Conservation (phyloP, 2,888 invertebrate species). For the Scaeva pyrastri region DNA sequence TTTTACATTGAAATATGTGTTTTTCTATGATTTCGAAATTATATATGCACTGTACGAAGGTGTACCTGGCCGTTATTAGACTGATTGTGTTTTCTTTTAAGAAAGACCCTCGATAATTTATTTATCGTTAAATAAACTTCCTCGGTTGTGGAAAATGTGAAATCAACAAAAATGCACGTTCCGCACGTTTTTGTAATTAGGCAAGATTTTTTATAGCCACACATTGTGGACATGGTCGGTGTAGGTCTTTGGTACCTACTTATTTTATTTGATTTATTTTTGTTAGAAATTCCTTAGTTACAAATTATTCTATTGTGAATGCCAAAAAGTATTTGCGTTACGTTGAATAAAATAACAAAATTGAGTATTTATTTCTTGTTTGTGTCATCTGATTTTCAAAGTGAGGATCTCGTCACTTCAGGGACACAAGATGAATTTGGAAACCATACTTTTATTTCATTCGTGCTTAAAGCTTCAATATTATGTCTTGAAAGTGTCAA, state of each 20-base stretch:
- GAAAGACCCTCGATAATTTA: constrained; percentile 27
- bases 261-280: neutral
- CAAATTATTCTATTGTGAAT: too few relatives aligned
- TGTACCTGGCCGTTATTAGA: neutral
- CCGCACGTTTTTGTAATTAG: constrained; percentile 65
- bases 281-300: neutral
- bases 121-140: constrained; percentile 70
- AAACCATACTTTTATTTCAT: too few relatives aligned
- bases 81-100: constrained; percentile 44
- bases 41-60: neutral
- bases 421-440: too few relatives aligned
- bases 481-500: too few relatives aligned
- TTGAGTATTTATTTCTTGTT: too few relatives aligned
- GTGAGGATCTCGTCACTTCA: too few relatives aligned
- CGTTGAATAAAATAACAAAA: neutral
- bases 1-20: constrained; percentile 32
- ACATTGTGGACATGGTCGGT: neutral
- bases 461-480: too few relatives aligned
- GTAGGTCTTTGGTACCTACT: neutral
- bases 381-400: too few relatives aligned
- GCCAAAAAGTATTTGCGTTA: neutral
- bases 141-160: constrained; percentile 22
- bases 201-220: neutral
- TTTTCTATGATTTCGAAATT: constrained; percentile 18
- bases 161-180: constrained; percentile 58